A percentile compares a stretch with the other conserved stretches of the same genome.
phyloP scores from a whole-genome alignment of 2,113 vertebrate genomes.

The Amia ocellicauda region DNA sequence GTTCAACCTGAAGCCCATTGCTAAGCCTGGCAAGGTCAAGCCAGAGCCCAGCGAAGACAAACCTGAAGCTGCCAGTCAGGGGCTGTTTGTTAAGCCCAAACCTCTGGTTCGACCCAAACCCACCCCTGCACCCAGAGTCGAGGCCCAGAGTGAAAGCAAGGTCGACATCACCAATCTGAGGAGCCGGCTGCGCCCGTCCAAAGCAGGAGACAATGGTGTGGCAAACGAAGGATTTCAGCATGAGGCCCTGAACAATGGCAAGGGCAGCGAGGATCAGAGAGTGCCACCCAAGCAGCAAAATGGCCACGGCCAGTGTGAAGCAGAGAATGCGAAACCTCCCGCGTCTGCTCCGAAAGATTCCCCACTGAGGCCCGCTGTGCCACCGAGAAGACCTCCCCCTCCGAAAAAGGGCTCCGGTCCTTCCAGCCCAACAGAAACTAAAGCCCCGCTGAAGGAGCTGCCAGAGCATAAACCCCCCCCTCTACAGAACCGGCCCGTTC shows the following conservation, averaged over 20 bases:
- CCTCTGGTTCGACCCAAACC: conserved; percentile 88
- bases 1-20: conserved; percentile 87
- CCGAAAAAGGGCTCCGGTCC: conserved; percentile 77
- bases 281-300: conserved; percentile 67
- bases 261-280: conserved; percentile 57
- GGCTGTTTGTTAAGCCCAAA: conserved; percentile 77
- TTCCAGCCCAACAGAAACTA: conserved; percentile 57
- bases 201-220: conserved; percentile 60
- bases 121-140: conserved; percentile 65
- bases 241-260: conserved; percentile 41
- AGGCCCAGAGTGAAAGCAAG: conserved; percentile 71
- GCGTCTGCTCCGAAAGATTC: conserved; percentile 55
- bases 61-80: conserved; percentile 61
- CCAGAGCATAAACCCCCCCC: conserved; percentile 55
- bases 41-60: conserved; percentile 78
- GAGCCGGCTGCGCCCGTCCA: conserved; percentile 89
- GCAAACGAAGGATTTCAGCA: conserved; percentile 53
- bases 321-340: conserved; percentile 48
- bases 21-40: conserved; percentile 80
- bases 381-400: conserved; percentile 85
- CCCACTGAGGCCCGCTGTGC: conserved; percentile 75
- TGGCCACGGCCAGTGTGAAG: conserved; percentile 52
- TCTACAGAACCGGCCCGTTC: conserved; percentile 73
- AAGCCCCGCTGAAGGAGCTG: conserved; percentile 55
- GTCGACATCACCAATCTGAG: conserved; percentile 89